phyloP scores from a whole-genome alignment of 2,797 vertebrate species.

The Taenioides sp. region DNA sequence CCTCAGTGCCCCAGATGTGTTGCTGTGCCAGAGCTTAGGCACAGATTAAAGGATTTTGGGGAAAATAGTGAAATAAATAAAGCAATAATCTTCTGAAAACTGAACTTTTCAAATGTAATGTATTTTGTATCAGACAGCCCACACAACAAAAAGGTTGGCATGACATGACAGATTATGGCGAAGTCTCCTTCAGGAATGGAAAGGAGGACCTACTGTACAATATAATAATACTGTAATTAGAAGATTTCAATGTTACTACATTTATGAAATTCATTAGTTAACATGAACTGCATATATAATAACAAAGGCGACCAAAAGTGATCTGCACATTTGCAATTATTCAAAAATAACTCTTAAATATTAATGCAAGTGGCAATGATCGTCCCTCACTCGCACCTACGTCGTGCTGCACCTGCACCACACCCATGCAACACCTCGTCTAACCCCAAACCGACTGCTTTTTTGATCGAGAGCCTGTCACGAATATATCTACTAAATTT shows the following conservation, averaged over 20 bases:
- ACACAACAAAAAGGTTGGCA: neutral
- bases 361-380: too few species aligned
- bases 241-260: too few species aligned
- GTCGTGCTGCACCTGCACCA: too few species aligned
- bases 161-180: constrained; percentile 3
- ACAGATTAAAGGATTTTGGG: constrained; percentile 70
- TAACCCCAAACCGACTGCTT: too few species aligned
- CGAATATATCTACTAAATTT: too few species aligned
- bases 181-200: neutral
- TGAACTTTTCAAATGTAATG: constrained; percentile 45
- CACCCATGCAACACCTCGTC: too few species aligned
- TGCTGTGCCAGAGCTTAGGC: constrained; percentile 41
- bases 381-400: too few species aligned
- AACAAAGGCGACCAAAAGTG: neutral
- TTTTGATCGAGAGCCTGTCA: too few species aligned
- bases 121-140: neutral
- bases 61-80: constrained; percentile 60
- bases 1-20: constrained; percentile 59
- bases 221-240: too few species aligned
- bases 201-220: neutral
- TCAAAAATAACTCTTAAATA: too few species aligned
- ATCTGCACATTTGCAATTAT: too few species aligned
- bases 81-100: constrained; percentile 75
- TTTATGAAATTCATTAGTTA: neutral
- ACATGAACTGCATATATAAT: neutral